Evolutionary conservation across 2,113 vertebrate genomes (phyloP), one percentile per base, ranked within the genome.

Genomic region (Misgurnus anguillicaudatus): DNA sequence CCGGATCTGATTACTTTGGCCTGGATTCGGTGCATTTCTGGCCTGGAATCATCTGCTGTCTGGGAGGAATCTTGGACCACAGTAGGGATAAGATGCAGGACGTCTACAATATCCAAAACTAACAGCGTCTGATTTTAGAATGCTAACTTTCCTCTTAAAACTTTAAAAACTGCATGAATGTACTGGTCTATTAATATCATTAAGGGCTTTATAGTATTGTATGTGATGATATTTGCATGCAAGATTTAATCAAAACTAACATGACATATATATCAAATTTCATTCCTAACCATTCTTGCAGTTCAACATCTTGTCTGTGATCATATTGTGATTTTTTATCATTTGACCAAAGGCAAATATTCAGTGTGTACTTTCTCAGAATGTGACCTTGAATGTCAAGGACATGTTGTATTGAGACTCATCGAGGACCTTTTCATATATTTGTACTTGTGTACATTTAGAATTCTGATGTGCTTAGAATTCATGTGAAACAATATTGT

Each of bases 221-320:
- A 66, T 16, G 31, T 70, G 65, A 77, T 70, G 10, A 69, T 74
- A 74, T 47, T 68, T 77, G 82, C 82, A 84, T 84, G 82, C 57
- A 38, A 68, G 55, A 55, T 65, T 62, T 62, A 51, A 48, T 58
- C 16, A 5, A 45, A 45, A 64, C 31, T 72, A 66, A 78, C 53
- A 11, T 70, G 68, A 48, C 70, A 51, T 58, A 41, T 5, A 19
- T 71, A 79, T 45, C 24, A 60, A 24, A 11, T 64, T 79, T 63
- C 16, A 48, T 64, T 31, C 4, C 45, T 10, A 31, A 64, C 67
- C 19, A 62, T 71, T 69, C 36, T 55, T 48, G 5, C n/a, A 58
- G 65, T 21, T 19, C 31, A 47, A 81, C 57, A 63, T 31, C 13
- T 55, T 65, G 13, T n/a, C 51, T 31, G 64, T 81, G 53, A 16